These are phyloP conservation scores for Leucoraja ocellata DNA, from an alignment of 2,797 vertebrate species.

Conservation along the genomic window DNA sequence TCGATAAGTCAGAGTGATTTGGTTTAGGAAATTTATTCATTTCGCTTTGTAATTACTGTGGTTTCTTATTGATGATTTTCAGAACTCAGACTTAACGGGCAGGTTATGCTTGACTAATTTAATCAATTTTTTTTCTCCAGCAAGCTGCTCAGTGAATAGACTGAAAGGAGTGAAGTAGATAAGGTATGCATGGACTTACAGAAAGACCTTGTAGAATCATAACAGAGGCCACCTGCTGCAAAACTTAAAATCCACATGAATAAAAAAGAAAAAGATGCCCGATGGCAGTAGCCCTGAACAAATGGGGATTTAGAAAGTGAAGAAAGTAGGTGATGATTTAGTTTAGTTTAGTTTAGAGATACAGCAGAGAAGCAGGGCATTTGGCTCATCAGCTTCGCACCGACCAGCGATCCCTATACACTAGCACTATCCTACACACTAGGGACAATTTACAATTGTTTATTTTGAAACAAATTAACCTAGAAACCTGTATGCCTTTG, in stretches of 20 bases:
- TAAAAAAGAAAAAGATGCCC: not conserved
- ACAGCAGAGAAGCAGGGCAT: too few species aligned
- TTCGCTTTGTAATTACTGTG: slow-evolving; percentile 16
- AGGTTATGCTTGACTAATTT: slow-evolving; percentile 17
- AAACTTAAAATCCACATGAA: not conserved
- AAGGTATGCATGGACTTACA: not conserved
- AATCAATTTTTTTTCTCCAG: slow-evolving; percentile 10
- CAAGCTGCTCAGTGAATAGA: not conserved
- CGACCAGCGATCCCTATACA: too few species aligned
- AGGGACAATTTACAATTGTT: too few species aligned
- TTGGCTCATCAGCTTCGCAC: too few species aligned
- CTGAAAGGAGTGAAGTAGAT: not conserved
- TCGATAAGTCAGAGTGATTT: not conserved
- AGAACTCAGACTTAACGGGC: not conserved
- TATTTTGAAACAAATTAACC: too few species aligned
- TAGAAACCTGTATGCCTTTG: too few species aligned
- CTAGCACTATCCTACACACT: too few species aligned
- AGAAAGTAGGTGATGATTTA: not conserved
- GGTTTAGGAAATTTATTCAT: not conserved
- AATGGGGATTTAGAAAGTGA: not conserved
- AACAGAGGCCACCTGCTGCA: not conserved
- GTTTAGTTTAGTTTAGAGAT: too few species aligned
- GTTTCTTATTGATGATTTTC: slow-evolving; percentile 16
- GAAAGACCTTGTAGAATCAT: not conserved
- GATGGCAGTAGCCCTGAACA: not conserved